Base-by-base conservation (phyloP, 1,140 invertebrate genomes). In the Aplysia californica region DNA sequence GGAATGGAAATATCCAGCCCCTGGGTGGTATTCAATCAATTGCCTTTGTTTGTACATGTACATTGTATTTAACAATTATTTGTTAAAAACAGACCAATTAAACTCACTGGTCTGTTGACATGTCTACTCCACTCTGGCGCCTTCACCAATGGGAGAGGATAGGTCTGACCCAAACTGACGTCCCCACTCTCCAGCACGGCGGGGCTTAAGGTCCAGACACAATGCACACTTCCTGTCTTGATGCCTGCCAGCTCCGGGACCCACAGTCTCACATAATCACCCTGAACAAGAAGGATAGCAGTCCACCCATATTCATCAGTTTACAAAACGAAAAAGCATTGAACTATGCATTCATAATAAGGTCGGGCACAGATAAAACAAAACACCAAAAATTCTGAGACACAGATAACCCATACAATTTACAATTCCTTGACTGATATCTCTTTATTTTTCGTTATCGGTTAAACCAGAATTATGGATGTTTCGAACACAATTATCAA, bases 251-350 rank as follows among this genome's bases (percentile, higher is more conserved):
- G 68, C 61, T 87, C 86, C n/a, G 85, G 84, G 1, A 87, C 79
- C 86, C 86, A 87, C 26, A 82, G 76, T 36, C 85, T 59, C 0
- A 86, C 80, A 80, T 84, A 87, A 18, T 87, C 84, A 41, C 86
- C 86, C 86, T 87, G 71, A 18, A 77, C 76, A 3, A 41, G 10
- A 23, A 66, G n/a, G n/a, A n/a, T n/a, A n/a, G n/a, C n/a, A n/a
- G n/a, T n/a, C n/a, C n/a, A n/a, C n/a, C n/a, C n/a, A n/a, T n/a
- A n/a, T n/a, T n/a, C n/a, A n/a, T n/a, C n/a, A n/a, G n/a, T n/a
- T n/a, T n/a, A n/a, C n/a, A n/a, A n/a, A n/a, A n/a, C n/a, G n/a
- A n/a, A n/a, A n/a, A n/a, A n/a, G n/a, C n/a, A n/a, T n/a, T n/a
- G n/a, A n/a, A n/a, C n/a, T n/a, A n/a, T n/a, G n/a, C n/a, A n/a